Base-by-base conservation (phyloP, 2,113 vertebrate genomes). In the Isurus oxyrinchus region DNA sequence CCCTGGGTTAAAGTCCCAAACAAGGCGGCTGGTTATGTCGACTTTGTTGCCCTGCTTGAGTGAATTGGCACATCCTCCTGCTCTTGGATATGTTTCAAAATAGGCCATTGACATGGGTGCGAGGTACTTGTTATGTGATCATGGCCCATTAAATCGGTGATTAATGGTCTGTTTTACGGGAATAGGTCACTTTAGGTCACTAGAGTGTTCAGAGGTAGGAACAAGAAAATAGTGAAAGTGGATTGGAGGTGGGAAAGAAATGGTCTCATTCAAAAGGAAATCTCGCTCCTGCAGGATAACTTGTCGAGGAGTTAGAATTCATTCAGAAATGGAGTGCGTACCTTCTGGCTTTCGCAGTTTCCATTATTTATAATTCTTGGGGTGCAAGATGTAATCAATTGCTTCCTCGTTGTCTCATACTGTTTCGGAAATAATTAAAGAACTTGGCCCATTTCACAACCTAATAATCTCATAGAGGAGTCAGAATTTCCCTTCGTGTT, bases 101-200 rank as follows among this genome's bases (percentile, higher is more conserved):
- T 40, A n/a, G 90, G 59, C 90, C 90, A 94, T 90, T 57, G 87
- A 90, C 87, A 90, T 25, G 90, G 72, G 59, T 40, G 90, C n/a
- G 90, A 94, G 59, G n/a, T n/a, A n/a, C 90, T 94, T 63, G 90
- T 63, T 94, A 44, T 63, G 90, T 63, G 90, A 63, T 94, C 61
- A 63, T n/a, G 59, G 90, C 90, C 59, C 90, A 94, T 94, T 94
- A 94, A 94, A 63, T 94, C 90, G 40, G 90, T 63, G 59, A 94
- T 63, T 94, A 94, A 94, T 66, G 90, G 90, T 16, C 59, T 57
- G 16, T 94, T 94, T 94, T 94, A 94, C 35, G 61, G 90, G 35
- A 35, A 40, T 21, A 40, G 90, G 90, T 94, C 90, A 94, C 35
- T n/a, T 63, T 94, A 61, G 90, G 66, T 94, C 90, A 63, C 59